These are phyloP conservation scores for Drosophila bocki DNA, from an alignment of 1,140 invertebrate genomes.

Conservation along the genomic window DNA sequence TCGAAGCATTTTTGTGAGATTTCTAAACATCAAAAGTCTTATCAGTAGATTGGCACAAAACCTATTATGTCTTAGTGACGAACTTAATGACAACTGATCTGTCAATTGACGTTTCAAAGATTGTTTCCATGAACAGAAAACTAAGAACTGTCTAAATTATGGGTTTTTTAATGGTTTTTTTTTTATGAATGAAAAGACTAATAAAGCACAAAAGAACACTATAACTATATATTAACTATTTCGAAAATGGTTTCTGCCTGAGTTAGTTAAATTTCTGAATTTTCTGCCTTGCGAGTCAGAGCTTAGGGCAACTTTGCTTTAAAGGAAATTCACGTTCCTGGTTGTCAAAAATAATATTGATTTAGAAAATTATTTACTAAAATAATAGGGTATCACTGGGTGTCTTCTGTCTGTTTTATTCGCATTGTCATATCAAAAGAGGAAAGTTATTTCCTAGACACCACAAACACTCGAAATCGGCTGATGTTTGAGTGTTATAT, in stretches of 20 bases:
- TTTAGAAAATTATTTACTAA: no score
- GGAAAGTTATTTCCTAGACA: constrained; percentile 3
- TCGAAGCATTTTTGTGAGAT: not conserved
- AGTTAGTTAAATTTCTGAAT: not conserved
- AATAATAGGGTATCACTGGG: not conserved
- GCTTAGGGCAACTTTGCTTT: not conserved
- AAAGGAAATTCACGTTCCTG: not conserved
- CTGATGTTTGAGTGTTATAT: constrained; percentile 5
- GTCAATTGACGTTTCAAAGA: not conserved
- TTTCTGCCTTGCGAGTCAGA: not conserved
- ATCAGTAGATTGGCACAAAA: not conserved
- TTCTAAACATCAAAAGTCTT: not conserved
- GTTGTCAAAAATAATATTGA: not conserved
- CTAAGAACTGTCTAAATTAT: not conserved
- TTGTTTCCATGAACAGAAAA: not conserved
- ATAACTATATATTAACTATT: no score
- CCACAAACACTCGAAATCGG: not conserved
- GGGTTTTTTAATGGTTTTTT: no score
- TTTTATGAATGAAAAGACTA: no score
- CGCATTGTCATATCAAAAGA: not conserved
- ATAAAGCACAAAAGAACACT: no score
- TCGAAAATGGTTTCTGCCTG: no score
- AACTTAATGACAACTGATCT: not conserved
- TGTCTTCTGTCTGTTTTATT: not conserved
- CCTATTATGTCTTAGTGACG: not conserved